Percentiles rank a stretch among this genome's conserved stretches.
phyloP scores from a whole-genome alignment of 53 echinoderm and acorn worm species.

The Actinopyga echinites region DNA sequence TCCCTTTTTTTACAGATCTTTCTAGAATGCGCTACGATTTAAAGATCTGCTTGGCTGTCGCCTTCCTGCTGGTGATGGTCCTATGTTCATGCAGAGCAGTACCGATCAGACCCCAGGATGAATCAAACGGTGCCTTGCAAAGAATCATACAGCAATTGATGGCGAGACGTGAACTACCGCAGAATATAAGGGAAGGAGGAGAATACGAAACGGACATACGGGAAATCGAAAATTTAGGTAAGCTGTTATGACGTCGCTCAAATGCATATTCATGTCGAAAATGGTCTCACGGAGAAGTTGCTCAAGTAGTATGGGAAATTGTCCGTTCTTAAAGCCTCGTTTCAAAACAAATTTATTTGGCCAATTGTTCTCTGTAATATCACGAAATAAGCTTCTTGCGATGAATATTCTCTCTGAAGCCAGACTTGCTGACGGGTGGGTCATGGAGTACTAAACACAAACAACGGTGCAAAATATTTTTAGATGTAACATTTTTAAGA shows the following conservation, averaged over 20 bases:
- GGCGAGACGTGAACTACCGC: not conserved
- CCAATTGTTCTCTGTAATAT: too few species aligned
- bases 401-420: too few species aligned
- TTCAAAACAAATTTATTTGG: too few species aligned
- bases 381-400: too few species aligned
- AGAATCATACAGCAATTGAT: not conserved
- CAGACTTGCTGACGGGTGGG: too few species aligned
- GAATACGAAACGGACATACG: not conserved
- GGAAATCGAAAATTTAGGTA: not conserved
- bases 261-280: not conserved
- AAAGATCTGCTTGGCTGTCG: not conserved
- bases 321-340: too few species aligned
- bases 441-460: too few species aligned
- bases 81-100: conserved; percentile 11
- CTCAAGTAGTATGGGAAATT: too few species aligned
- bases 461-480: too few species aligned
- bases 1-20: conserved; percentile 30
- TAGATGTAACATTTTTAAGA: too few species aligned
- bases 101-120: not conserved
- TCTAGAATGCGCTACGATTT: conserved; percentile 11
- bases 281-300: too few species aligned
- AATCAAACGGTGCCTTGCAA: not conserved
- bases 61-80: not conserved
- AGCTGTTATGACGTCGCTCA: not conserved
- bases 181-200: not conserved